Conservation (phyloP, 2,888 invertebrate genomes). For the Cosmia trapezina region DNA sequence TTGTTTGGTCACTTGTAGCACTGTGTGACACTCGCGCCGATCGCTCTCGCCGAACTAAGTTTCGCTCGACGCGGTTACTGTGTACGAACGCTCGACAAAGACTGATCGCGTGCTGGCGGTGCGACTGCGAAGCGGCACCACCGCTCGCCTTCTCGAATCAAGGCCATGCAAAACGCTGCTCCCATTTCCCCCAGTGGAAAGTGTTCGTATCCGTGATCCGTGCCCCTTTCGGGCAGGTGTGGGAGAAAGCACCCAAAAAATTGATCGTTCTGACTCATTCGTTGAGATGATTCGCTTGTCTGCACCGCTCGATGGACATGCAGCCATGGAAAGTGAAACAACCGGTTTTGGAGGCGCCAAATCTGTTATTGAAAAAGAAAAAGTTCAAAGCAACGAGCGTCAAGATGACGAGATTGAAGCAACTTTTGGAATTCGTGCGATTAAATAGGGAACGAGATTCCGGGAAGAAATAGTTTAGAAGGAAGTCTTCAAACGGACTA, state of each 20-base stretch:
- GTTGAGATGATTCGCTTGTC: conserved; percentile 79
- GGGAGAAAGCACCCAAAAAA: conserved; percentile 89
- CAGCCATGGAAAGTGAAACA: conserved; percentile 84
- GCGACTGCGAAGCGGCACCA: conserved; percentile 68
- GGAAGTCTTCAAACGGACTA: conserved; percentile 20
- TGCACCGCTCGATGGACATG: conserved; percentile 69
- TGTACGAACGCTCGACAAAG: conserved; percentile 71
- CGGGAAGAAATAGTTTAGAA: conserved; percentile 2
- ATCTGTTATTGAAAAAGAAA: conserved; percentile 75
- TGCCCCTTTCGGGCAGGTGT: conserved; percentile 88
- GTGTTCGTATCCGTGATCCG: conserved; percentile 88
- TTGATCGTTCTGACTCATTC: conserved; percentile 85
- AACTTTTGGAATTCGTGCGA: conserved; percentile 31
- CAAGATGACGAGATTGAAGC: conserved; percentile 22
- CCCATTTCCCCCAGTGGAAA: conserved; percentile 89
- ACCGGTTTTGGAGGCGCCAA: conserved; percentile 83
- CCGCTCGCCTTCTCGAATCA: conserved; percentile 80
- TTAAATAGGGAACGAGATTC: conserved; percentile 19
- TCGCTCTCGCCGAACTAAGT: conserved; percentile 66
- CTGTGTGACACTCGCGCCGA: conserved; percentile 79
- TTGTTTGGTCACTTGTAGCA: conserved; percentile 74
- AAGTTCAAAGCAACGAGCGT: conserved; percentile 66
- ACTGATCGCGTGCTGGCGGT: conserved; percentile 73
- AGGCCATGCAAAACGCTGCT: conserved; percentile 88
- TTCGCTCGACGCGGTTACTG: conserved; percentile 65